Base-by-base conservation (phyloP, 2,113 vertebrate genomes). In the Scolopax mira region DNA sequence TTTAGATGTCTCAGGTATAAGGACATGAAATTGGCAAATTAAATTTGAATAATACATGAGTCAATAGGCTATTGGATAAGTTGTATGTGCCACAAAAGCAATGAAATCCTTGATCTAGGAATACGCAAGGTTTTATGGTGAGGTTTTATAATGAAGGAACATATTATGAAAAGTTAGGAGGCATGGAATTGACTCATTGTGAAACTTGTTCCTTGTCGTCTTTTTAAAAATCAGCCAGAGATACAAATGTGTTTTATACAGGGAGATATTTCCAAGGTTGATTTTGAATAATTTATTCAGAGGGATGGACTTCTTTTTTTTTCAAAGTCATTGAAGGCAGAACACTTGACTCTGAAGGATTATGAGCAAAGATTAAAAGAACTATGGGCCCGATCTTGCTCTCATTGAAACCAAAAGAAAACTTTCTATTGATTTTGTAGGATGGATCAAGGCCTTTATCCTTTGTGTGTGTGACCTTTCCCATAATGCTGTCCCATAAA, bases 221-320 rank as follows among this genome's bases (percentile, higher is more conserved):
- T 81, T 73, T 73, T 57, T n/a, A 58, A 67, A 93, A 80, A 93
- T n/a, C 54, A 85, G 12, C 33, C 24, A 78, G 39, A 70, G 27
- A 6, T 69, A 3, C 42, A 89, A 74, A 16, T 55, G 24, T 46
- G 46, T 86, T 93, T 95, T 84, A 49, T 46, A 72, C 15, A 62
- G 16, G 55, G 31, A 90, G 51, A 28, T 78, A 92, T 65, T 92
- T 83, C 37, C 90, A 96, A 96, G 77, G 88, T 90, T 95, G 90
- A 86, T 93, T 93, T 93, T 87, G 79, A 79, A 85, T 85, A 89
- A 94, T 85, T 87, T 91, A 89, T 94, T 91, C 87, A 65, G 54
- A 92, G 28, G 60, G 49, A 44, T 85, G 80, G 80, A 46, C 61
- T 73, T 58, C 8, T 31, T 42, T 90, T 62, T 74, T 78, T 64